Base-by-base conservation (phyloP, 1,140 invertebrate species). In the Zophobas morio region DNA sequence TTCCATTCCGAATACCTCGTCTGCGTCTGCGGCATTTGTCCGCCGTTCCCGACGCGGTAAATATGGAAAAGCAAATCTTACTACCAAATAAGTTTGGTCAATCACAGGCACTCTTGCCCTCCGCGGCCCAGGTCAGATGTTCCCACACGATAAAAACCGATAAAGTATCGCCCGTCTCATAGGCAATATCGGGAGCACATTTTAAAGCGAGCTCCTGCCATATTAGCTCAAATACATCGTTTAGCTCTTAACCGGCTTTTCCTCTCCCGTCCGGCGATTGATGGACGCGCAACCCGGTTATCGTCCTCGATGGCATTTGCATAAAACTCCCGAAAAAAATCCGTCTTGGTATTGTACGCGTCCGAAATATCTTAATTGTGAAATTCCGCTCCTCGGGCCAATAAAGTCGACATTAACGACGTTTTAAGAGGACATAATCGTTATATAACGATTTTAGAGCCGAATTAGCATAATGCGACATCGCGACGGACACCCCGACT, bases 151-250 rank as follows among this genome's bases (percentile, higher is more conserved):
- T 66, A 66, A 66, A 36, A 20, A 42, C 60, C 37, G 60, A 66
- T 66, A 66, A 66, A 66, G 60, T 40, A 66, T 66, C 35, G 60
- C 35, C 54, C 49, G n/a, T 42, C 40, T 73, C 35, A 57, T 57
- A 73, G 71, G 47, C 54, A 54, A 73, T 73, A 73, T 37, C 34
- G 60, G 60, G 42, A 60, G 42, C 60, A 46, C 60, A 51, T 51
- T 66, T 4, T 57, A 2, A 8, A 51, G 8, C 42, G 32, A 42
- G 71, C 71, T 73, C 5, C 71, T 73, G 71, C 71, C 71, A 73
- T 73, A 73, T 73, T 73, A 73, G 71, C 71, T 73, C 49, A 54
- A 54, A 73, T 73, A 73, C 71, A 73, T 73, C 71, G 71, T 73
- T 73, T 73, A 35, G 71, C 71, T 73, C 71, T 73, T 73, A 73